Conservation (phyloP, 2,888 invertebrate species). For the Orthonevra nobilis region DNA sequence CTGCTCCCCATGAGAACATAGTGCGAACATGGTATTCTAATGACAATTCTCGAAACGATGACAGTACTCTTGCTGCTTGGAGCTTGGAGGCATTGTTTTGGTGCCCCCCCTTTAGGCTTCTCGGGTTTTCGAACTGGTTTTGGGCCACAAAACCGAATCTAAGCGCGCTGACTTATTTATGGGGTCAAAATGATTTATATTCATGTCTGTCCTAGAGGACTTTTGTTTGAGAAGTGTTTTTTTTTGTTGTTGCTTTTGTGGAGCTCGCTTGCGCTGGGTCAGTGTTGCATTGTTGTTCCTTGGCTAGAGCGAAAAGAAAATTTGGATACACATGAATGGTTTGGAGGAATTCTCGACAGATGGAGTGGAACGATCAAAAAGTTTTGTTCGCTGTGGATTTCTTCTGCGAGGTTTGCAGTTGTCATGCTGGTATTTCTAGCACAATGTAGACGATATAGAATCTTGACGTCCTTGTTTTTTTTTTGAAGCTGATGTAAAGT, state of each 20-base stretch:
- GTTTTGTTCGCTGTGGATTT: too few relatives aligned
- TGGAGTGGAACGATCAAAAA: constrained; percentile 29
- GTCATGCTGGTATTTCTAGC: too few relatives aligned
- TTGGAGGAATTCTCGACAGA: constrained; percentile 34
- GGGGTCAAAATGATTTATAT: constrained; percentile 65
- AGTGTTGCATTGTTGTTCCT: constrained; percentile 29
- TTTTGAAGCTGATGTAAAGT: too few relatives aligned
- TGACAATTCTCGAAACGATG: constrained; percentile 41
- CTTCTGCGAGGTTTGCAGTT: too few relatives aligned
- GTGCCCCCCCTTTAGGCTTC: not conserved
- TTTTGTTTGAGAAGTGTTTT: constrained; percentile 7
- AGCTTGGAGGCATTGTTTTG: constrained; percentile 7
- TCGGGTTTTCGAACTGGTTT: constrained; percentile 27
- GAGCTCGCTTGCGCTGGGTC: constrained; percentile 16
- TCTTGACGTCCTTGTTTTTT: too few relatives aligned
- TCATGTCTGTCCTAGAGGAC: constrained; percentile 55
- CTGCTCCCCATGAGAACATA: constrained; percentile 58
- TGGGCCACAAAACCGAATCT: constrained; percentile 13
- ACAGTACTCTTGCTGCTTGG: constrained; percentile 31
- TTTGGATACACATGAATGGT: constrained; percentile 51
- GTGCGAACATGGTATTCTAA: constrained; percentile 68
- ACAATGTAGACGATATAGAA: too few relatives aligned
- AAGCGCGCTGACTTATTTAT: constrained; percentile 54
- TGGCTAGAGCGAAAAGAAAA: constrained; percentile 2
- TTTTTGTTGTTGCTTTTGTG: constrained; percentile 9